Evolutionary conservation across 2,888 invertebrate species (phyloP).

Genomic region (Noctua janthina): DNA sequence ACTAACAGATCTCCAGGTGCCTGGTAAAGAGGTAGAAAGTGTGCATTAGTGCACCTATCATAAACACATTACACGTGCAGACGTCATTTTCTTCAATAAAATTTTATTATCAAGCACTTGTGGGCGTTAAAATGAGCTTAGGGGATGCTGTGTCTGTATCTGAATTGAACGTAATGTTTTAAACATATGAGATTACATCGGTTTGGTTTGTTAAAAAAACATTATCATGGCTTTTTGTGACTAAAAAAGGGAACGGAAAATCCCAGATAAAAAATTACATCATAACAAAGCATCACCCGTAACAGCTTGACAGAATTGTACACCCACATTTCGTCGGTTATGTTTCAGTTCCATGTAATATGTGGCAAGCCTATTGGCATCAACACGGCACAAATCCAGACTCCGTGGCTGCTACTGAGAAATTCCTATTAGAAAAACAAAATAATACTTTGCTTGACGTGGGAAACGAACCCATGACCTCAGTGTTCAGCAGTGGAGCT

Average conservation of each 20-base stretch:
- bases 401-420: background rate
- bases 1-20: background rate
- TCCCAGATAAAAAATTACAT: no score
- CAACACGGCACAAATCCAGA: no score
- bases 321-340: no score
- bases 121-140: slow-evolving; percentile 1
- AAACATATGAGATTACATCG: background rate
- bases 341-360: background rate
- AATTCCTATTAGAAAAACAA: background rate
- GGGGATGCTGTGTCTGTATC: background rate
- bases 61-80: slow-evolving; percentile 12
- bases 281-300: background rate
- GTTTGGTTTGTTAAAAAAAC: background rate
- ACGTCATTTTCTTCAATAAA: slow-evolving; percentile 33
- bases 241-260: background rate
- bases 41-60: slow-evolving; percentile 18
- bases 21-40: slow-evolving; percentile 9
- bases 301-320: background rate
- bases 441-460: background rate
- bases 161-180: background rate
- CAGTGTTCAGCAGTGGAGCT: background rate
- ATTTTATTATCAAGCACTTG: slow-evolving; percentile 20
- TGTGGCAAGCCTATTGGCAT: background rate
- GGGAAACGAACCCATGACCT: background rate
- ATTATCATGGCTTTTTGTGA: background rate